phyloP scores from a whole-genome alignment of 1,140 invertebrate genomes.

The Dolichoris vasculosae region DNA sequence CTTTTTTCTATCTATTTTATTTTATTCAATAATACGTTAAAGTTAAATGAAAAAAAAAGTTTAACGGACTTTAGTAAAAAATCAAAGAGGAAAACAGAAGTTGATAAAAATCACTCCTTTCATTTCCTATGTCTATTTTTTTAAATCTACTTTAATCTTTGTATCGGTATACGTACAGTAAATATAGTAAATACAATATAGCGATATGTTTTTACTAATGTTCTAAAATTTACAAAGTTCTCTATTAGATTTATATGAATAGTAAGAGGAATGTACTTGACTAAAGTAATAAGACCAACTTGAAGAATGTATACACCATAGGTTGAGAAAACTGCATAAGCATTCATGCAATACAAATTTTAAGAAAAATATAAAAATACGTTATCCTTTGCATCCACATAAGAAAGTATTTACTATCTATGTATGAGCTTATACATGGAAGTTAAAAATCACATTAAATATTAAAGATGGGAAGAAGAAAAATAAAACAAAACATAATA shows the following conservation, averaged over 20 bases:
- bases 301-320: background rate
- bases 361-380: conserved; percentile 30
- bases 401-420: conserved; percentile 59
- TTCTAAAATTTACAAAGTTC: conserved; percentile 31
- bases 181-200: background rate
- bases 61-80: background rate
- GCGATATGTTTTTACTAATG: conserved; percentile 22
- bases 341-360: conserved; percentile 57
- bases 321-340: conserved; percentile 26
- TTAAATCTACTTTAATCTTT: conserved; percentile 20
- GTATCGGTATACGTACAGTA: background rate
- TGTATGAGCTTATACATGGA: conserved; percentile 55
- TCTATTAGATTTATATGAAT: conserved; percentile 31
- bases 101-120: background rate
- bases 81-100: background rate
- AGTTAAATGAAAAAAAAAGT: background rate
- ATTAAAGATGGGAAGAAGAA: background rate
- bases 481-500: conserved; percentile 41
- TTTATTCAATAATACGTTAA: background rate
- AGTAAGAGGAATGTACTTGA: conserved; percentile 23
- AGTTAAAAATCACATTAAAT: conserved; percentile 44
- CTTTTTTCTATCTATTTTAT: background rate
- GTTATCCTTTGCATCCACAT: conserved; percentile 56
- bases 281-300: conserved; percentile 34
- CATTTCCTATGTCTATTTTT: conserved; percentile 10